Base-by-base conservation (phyloP, 1,140 invertebrate genomes). In the Plectus sambesii region DNA sequence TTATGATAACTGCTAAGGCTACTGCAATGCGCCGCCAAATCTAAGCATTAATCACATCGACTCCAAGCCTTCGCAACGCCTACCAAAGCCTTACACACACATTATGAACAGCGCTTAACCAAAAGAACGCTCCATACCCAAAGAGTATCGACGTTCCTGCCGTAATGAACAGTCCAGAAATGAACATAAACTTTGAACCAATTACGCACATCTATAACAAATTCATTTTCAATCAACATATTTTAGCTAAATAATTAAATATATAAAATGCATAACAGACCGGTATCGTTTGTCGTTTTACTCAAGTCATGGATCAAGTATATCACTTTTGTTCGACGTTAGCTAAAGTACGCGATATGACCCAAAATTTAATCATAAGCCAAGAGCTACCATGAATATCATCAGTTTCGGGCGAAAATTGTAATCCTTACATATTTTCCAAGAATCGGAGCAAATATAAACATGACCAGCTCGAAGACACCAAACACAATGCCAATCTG, bases 401-500 rank as follows among this genome's bases (percentile, higher is more conserved):
- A 46, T 48, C 53, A 53, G 26, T 29, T 42, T 29, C 47, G 56
- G 35, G 20, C 24, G 20, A 15, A 5, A 40, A 2, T 43, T 38
- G 24, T 42, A 30, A 42, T 41, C 75, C 75, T 75, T 64, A 83
- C 80, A 70, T 84, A 79, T 62, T 83, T 81, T 41, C 87, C 87
- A 71, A 87, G 88, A 12, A 92, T 56, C 0, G 87, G 87, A 58
- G 85, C 86, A 30, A 86, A 78, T 6, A 88, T 62, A 66, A 90
- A 88, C 22, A 90, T 87, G 1, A 85, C 79, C n/a, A 93, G 71
- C 67, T 93, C 86, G 71, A 89, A 93, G 24, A 86, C 75, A 1
- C 87, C 87, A 70, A 92, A 92, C 0, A 93, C 85, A 36, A 92
- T 73, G 2, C 88, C 87, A 74, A 87, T 87, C 60, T 87, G 83